These are phyloP conservation scores for Drosophila ironensis DNA, from an alignment of 1,140 invertebrate genomes.

Conservation along the genomic window DNA sequence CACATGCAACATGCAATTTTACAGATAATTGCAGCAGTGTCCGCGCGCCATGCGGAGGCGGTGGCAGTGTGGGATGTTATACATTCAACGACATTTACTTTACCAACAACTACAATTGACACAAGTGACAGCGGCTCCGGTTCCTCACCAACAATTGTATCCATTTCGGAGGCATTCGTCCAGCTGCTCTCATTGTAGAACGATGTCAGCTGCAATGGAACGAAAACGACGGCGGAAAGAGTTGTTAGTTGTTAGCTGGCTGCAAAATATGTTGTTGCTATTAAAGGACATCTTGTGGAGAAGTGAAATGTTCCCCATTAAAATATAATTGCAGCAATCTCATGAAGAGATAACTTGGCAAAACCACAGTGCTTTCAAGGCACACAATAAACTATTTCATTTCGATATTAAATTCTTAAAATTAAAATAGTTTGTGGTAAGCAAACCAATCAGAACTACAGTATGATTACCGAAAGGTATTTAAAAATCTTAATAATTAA, in stretches of 20 bases:
- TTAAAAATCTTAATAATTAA: no score
- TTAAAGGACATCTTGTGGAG: neutral
- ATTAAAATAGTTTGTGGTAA: no score
- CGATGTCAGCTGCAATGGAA: constrained; percentile 70
- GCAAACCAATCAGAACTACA: no score
- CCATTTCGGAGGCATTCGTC: constrained; percentile 81
- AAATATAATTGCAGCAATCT: neutral
- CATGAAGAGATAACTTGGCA: neutral
- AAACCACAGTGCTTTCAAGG: no score
- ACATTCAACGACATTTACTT: constrained; percentile 83
- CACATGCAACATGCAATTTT: constrained; percentile 57
- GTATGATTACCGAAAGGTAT: no score
- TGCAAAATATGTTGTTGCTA: neutral
- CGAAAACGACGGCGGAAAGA: neutral
- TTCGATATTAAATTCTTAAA: neutral
- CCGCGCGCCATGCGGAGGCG: constrained; percentile 14
- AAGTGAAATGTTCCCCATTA: neutral
- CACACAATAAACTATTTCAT: neutral
- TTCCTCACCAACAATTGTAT: constrained; percentile 85
- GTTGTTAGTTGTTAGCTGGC: neutral
- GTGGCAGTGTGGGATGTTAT: constrained; percentile 30
- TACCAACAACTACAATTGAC: constrained; percentile 89
- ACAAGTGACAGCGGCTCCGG: constrained; percentile 87
- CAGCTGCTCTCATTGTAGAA: constrained; percentile 81
- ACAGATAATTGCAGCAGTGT: constrained; percentile 48